phyloP scores from a whole-genome alignment of 2,113 vertebrate genomes.

The Mohoua ochrocephala region DNA sequence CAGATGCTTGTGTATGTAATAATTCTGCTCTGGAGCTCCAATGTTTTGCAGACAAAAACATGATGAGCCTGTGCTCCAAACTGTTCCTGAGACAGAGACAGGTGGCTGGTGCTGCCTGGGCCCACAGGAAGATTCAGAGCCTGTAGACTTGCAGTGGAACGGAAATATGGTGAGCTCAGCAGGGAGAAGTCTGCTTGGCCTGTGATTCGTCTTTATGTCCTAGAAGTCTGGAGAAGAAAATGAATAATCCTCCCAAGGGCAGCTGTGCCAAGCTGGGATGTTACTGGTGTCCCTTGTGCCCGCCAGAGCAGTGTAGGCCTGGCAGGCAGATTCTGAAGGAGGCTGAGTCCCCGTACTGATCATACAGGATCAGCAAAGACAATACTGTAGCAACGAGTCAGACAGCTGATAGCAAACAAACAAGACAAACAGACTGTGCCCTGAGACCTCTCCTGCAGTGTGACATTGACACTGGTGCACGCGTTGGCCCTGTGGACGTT shows the following conservation, averaged over 20 bases:
- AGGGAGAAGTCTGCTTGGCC: background rate
- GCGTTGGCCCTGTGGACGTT: background rate
- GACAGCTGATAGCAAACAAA: background rate
- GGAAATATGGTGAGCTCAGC: background rate
- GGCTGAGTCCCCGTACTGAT: fast-evolving
- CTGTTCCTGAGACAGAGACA: background rate
- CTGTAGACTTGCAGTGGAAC: background rate
- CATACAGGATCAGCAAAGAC: background rate
- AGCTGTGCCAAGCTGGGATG: background rate
- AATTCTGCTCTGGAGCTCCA: background rate
- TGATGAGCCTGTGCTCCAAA: background rate
- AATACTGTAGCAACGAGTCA: background rate
- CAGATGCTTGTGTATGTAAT: background rate
- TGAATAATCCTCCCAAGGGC: background rate
- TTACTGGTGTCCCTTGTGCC: background rate
- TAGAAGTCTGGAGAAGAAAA: background rate
- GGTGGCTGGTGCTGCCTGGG: background rate
- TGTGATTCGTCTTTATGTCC: background rate
- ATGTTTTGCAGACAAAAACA: background rate
- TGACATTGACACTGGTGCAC: background rate
- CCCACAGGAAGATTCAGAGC: background rate
- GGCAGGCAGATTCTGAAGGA: background rate
- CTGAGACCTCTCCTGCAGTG: background rate
- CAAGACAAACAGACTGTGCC: background rate
- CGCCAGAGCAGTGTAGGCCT: fast-evolving